Evolutionary conservation across 1,140 invertebrate species (phyloP).

Genomic region (Megalonaias nervosa): DNA sequence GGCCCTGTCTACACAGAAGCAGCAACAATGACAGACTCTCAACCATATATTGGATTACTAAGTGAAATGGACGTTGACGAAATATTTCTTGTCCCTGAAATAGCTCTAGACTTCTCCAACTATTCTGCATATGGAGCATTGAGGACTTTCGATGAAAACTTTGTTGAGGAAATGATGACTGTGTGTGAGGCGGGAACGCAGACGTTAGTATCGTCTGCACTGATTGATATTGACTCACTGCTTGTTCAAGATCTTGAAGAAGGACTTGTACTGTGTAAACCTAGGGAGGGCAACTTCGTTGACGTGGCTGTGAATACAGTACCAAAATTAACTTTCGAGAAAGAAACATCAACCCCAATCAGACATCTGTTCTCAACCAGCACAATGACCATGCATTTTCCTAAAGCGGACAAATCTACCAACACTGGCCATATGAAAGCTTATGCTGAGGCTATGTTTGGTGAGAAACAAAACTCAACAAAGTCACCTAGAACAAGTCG

Average conservation of each 20-base stretch:
- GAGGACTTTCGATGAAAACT: slow-evolving; percentile 43
- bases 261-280: slow-evolving; percentile 6
- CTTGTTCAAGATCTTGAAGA: not conserved
- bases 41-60: slow-evolving; percentile 63
- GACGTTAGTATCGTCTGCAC: slow-evolving; percentile 39
- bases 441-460: slow-evolving; percentile 14
- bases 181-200: slow-evolving; percentile 54
- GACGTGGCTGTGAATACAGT: slow-evolving; percentile 59
- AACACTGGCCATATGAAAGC: slow-evolving; percentile 41
- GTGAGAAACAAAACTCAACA: slow-evolving; percentile 31
- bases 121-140: slow-evolving; percentile 37
- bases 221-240: slow-evolving; percentile 16
- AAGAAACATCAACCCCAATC: slow-evolving; percentile 60
- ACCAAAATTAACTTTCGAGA: slow-evolving; percentile 60
- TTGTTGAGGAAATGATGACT: slow-evolving; percentile 38
- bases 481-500: slow-evolving; percentile 19
- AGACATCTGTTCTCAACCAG: slow-evolving; percentile 58
- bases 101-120: slow-evolving; percentile 53
- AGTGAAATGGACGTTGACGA: slow-evolving; percentile 67
- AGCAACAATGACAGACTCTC: slow-evolving; percentile 64
- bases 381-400: slow-evolving; percentile 57
- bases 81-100: slow-evolving; percentile 60
- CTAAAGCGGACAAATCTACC: slow-evolving; percentile 61
- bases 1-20: slow-evolving; percentile 47
- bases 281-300: slow-evolving; percentile 34